Conservation (phyloP, 2,797 vertebrate species). For the Argyrosomus regius region DNA sequence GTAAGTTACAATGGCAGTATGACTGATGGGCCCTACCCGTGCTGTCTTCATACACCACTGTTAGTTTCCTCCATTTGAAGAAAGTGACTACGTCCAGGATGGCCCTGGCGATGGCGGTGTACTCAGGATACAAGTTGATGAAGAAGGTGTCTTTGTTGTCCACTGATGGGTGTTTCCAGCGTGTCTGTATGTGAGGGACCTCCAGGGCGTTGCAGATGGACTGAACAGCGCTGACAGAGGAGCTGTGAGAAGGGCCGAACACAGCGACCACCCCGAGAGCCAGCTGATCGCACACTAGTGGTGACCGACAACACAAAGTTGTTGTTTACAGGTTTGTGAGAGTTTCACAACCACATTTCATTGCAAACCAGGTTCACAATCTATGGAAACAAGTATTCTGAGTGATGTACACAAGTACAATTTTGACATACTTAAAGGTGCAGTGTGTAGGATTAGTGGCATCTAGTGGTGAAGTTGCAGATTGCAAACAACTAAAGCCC, state of each 20-base stretch:
- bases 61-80: conserved; percentile 95
- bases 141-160: conserved; percentile 96
- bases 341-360: background rate
- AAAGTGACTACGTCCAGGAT: conserved; percentile 95
- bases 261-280: conserved; percentile 96
- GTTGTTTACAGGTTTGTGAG: background rate
- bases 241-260: conserved; percentile 96
- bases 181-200: conserved; percentile 97
- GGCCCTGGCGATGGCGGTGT: conserved; percentile 93
- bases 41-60: conserved; percentile 97
- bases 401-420: background rate
- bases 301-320: background rate
- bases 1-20: background rate
- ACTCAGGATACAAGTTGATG: conserved; percentile 97
- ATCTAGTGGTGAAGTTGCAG: too few species aligned
- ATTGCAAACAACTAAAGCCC: too few species aligned
- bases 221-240: conserved; percentile 95
- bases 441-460: too few species aligned
- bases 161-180: conserved; percentile 95
- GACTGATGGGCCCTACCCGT: conserved; percentile 79
- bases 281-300: conserved; percentile 95
- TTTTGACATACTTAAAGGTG: too few species aligned
- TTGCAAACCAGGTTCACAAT: background rate
- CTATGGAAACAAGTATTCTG: background rate
- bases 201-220: conserved; percentile 98